Conservation (phyloP, 2,113 vertebrate species). For the Etia nguti region DNA sequence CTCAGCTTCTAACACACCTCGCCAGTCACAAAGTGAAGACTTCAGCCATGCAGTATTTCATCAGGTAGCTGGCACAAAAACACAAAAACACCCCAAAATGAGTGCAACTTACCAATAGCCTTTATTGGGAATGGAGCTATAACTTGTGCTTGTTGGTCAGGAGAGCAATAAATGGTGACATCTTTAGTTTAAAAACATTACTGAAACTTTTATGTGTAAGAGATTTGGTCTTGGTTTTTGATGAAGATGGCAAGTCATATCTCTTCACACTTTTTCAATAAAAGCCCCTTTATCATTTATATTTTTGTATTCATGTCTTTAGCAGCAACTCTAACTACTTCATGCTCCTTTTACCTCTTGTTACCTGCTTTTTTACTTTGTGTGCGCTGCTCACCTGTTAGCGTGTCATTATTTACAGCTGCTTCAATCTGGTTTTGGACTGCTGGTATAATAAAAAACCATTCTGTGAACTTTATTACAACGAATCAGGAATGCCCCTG, state of each 20-base stretch:
- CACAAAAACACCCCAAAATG: neutral
- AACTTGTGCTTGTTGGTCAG: neutral
- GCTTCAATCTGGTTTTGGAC: neutral
- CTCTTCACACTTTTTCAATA: neutral
- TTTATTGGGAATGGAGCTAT: neutral
- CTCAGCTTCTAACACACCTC: conserved; percentile 2
- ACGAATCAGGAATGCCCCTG: neutral
- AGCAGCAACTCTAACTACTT: neutral
- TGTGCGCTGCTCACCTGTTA: neutral
- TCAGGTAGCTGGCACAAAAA: neutral
- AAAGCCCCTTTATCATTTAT: neutral
- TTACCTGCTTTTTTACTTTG: neutral
- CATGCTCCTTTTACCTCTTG: neutral
- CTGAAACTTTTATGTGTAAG: neutral
- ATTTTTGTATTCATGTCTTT: neutral
- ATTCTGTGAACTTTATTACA: neutral
- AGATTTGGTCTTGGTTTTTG: neutral
- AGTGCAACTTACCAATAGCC: neutral
- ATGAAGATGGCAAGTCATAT: neutral
- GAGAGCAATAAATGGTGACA: neutral
- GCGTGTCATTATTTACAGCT: neutral
- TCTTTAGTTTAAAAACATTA: neutral
- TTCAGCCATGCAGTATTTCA: neutral
- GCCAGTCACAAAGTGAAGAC: neutral
- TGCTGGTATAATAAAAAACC: neutral